Evolutionary conservation across 2,888 invertebrate genomes (phyloP), one percentile per base, ranked within the genome.

Genomic region (Candidula unifasciata): DNA sequence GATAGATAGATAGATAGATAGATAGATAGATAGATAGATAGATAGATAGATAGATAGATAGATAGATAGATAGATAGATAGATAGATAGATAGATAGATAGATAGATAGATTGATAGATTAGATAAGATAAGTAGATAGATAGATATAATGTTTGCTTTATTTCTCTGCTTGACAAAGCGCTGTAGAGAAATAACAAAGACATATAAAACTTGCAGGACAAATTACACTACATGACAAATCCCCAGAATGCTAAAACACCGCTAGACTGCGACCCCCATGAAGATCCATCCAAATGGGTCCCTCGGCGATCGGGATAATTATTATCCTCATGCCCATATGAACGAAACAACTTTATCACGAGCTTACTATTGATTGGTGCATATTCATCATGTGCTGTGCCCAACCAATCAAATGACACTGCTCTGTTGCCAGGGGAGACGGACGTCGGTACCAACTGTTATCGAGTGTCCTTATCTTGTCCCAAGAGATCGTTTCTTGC

Each of bases 291-390:
- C 27, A 68, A 68, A n/a, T 68, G 16, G 68, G 30, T 16, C 68
- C 68, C 68, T 68, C 16, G 16, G 27, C 27, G 30, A n/a, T 30
- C 13, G 68, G 68, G 68, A 68, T 27, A 68, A 68, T 68, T 68
- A 30, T 30, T 27, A 30, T 16, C 68, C 5, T 16, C 27, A 6
- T 68, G 30, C 68, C 68, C 27, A 27, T 68, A 27, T 30, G 68
- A 30, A 21, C 8, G 33, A 13, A 30, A 13, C 35, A 33, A 57
- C n/a, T 78, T 78, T 33, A 60, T 78, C 78, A 78, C 33, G 13
- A 78, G 60, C 33, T 78, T 60, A 78, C 21, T 60, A 13, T 64
- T 78, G 78, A 78, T 78, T 33, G 78, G 64, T 21, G 6, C 30
- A 54, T 33, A 33, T 78, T 64, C 24, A 78, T 81, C 73, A 64